Base-by-base conservation (phyloP, 2,113 vertebrate genomes). In the Callocephalon fimbriatum region DNA sequence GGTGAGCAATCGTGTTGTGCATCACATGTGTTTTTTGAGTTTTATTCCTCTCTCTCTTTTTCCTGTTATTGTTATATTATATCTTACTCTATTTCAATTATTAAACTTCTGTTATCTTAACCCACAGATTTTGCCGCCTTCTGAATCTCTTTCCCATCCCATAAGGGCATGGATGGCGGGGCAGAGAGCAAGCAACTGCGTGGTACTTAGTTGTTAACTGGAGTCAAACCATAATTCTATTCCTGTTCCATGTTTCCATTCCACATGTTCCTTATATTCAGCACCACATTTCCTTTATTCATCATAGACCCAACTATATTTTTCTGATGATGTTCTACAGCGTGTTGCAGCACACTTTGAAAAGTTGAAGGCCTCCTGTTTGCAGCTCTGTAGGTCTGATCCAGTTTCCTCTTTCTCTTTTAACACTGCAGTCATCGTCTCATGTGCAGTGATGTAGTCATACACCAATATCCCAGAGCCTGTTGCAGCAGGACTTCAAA, bases 401-500 rank as follows among this genome's bases (percentile, higher is more conserved):
- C 50, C 3, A 2, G 12, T n/a, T 29, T 72, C 15, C 11, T 79
- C 25, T 47, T 74, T 19, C 31, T 11, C 12, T 76, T 35, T 63
- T 19, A 40, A 23, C 10, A 4, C 21, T 42, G 51, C 38, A 45
- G 42, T 9, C 50, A 53, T 17, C 9, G 21, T 59, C 29, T 61
- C 31, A 13, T 4, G 5, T 61, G 66, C 45, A 37, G 59, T 0
- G 6, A 27, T 12, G 35, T 25, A 25, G 12, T 31, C 11, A 1
- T 38, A 65, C 23, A 26, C 14, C 19, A 50, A 8, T 12, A 40
- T 20, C 32, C 12, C 42, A 38, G 42, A 50, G 26, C 22, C 29
- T 1, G 0, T 58, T 44, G 50, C 0, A 0, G 19, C 37, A 35
- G 15, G 29, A 44, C 31, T 53, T 45, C 13, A 15, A 59, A 47